Evolutionary conservation across 1,140 invertebrate genomes (phyloP), one percentile per base, ranked within the genome.

Genomic region (Chlorops oryzae): DNA sequence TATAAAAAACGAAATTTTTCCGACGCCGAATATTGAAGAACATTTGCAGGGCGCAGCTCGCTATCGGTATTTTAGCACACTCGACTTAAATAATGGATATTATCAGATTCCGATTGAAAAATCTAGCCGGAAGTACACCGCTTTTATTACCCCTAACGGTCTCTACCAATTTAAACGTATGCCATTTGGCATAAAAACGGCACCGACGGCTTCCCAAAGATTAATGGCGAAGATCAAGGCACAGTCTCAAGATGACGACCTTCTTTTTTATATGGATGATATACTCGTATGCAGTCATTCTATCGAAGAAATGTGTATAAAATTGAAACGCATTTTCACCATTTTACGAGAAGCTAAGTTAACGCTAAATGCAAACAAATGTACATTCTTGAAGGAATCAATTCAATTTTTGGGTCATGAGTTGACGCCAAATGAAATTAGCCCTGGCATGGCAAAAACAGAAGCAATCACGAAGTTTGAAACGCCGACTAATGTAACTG

Each of bases 101-200:
- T 62, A 59, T 54, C 58, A 69, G 47, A 58, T 69, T 2, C 38
- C 40, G 21, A 37, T 65, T 6, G 51, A 51, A 1, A 3, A 23
- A 38, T 35, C 53, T 5, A 60, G 57, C 34, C 21, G 52, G 42
- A 47, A 63, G 34, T 47, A 28, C 25, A 73, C 72, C 2, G 73
- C 61, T 0, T 74, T 74, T 41, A 66, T 74, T 3, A 75, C 71
- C 0, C 63, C 63, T 0, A 70, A 73, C 49, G 58, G 43, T 3
- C 64, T 66, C 25, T 79, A 76, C 49, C 74, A 75, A 3, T 65
- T 63, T 48, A 83, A 80, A 78, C 74, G 59, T 72, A 63, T 66
- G 40, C 70, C 66, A 0, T 70, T 69, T 46, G 64, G 67, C 2
- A 46, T 70, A 2, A 52, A 53, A 27, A 70, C 63, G 50, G 57